Conservation (phyloP, 2,113 vertebrate species). For the Bubo scandiacus region DNA sequence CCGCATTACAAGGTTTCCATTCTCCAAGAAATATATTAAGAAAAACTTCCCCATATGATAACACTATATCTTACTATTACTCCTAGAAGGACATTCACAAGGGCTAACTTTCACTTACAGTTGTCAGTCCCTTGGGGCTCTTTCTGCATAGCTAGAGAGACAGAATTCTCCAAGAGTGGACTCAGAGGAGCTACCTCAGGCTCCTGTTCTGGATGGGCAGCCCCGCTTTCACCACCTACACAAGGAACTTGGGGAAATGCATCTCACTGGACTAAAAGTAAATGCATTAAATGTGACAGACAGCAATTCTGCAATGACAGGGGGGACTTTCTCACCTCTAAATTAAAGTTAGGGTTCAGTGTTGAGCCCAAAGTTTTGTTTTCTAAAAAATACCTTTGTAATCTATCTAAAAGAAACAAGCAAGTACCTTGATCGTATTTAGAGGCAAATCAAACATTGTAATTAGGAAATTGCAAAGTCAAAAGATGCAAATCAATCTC, state of each 20-base stretch:
- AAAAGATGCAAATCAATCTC: not conserved
- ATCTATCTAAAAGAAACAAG: not conserved
- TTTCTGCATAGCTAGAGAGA: not conserved
- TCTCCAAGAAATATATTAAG: not conserved
- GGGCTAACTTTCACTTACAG: not conserved
- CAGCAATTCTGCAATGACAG: not conserved
- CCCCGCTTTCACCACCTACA: rapidly evolving
- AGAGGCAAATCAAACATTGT: not conserved
- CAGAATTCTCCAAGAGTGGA: not conserved
- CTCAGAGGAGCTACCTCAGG: not conserved
- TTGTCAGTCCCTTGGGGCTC: not conserved
- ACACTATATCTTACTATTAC: not conserved
- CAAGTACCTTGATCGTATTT: not conserved
- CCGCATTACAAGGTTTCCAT: rapidly evolving
- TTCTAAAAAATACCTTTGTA: not conserved
- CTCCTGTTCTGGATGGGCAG: rapidly evolving
- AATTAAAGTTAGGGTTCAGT: not conserved
- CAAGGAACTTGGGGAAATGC: not conserved
- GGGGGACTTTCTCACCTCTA: not conserved
- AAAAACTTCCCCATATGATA: not conserved
- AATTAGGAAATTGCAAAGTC: not conserved
- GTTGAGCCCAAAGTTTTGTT: not conserved
- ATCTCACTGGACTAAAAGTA: not conserved
- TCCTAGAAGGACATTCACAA: not conserved
- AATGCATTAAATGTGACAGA: not conserved